These are phyloP conservation scores for Stenotaenia linearis DNA, from an alignment of 2,888 invertebrate species.

Conservation along the genomic window DNA sequence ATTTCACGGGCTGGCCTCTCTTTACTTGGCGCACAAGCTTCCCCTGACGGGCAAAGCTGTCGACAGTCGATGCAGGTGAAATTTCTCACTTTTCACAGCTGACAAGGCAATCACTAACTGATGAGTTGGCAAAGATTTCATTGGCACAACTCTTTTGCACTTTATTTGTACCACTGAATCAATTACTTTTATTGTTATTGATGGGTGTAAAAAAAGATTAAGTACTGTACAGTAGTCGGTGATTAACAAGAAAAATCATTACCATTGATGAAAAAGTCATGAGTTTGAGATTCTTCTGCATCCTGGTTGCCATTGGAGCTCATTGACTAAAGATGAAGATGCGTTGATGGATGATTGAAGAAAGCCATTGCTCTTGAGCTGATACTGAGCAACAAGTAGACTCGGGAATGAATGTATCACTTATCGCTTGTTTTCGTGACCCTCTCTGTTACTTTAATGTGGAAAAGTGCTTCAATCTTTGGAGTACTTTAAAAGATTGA, in stretches of 20 bases:
- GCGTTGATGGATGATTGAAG: background rate
- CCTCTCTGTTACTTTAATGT: background rate
- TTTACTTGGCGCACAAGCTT: background rate
- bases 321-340: conserved; percentile 3
- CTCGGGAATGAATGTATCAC: background rate
- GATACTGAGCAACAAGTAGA: conserved; percentile 17
- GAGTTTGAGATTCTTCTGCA: background rate
- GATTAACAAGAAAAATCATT: background rate
- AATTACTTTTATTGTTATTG: background rate
- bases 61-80: conserved; percentile 16
- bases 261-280: background rate
- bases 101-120: background rate
- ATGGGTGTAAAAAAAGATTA: background rate
- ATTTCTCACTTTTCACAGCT: conserved; percentile 17
- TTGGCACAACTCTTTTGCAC: background rate
- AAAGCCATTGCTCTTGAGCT: background rate
- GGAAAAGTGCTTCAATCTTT: background rate
- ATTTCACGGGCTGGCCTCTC: conserved; percentile 2
- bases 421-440: background rate
- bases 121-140: conserved; percentile 7
- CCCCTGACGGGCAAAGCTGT: conserved; percentile 12
- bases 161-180: background rate
- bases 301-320: background rate
- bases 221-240: background rate
- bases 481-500: background rate